Evolutionary conservation across 1,140 invertebrate genomes (phyloP), one percentile per base, ranked within the genome.

Genomic region (Drosophila ficusphila): DNA sequence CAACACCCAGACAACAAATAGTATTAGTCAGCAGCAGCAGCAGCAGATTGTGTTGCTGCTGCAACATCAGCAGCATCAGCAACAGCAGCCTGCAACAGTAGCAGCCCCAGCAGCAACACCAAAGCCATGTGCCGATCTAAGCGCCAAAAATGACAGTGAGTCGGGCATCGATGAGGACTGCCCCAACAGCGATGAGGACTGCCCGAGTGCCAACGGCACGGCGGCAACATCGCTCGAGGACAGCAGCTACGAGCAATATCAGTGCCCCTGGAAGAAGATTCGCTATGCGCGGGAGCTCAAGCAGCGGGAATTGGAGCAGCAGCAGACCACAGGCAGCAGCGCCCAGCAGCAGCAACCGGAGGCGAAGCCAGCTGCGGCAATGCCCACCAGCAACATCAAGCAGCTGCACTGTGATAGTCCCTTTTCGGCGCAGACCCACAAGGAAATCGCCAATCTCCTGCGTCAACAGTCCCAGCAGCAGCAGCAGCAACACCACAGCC

Each of bases 221-320:
- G 34, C 19, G 4, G 60, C 27, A 23, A 64, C 54, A n/a, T 36
- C 60, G 21, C 29, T 60, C 6, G 60, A 64, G 29, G 60, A 19
- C 46, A 49, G 57, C 54, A 64, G 58, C 34, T 91, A 90, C 44
- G 90, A 91, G 64, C 88, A 90, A 23, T 90, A 90, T 78, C 83
- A 90, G 23, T 91, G 88, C 53, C 90, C 90, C 4, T 91, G 90
- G 90, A 91, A 91, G 47, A 91, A 91, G 64, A 91, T 91, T 9
- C 77, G 90, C 3, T 91, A 78, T 61, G 90, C 90, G 18, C 65
- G 90, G 2, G 90, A 91, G 74, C 79, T 90, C 5, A 91, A 90
- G 53, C 90, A 89, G 44, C 75, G 83, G n/a, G 82, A 91, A 60
- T 46, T 77, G 72, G 65, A 89, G 41, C 69, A 82, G 39, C 70